A percentile compares a stretch with the other conserved stretches of the same genome.
These are phyloP conservation scores for Lasioglossum lativentre DNA, from an alignment of 2,888 invertebrate species.

Conservation along the genomic window DNA sequence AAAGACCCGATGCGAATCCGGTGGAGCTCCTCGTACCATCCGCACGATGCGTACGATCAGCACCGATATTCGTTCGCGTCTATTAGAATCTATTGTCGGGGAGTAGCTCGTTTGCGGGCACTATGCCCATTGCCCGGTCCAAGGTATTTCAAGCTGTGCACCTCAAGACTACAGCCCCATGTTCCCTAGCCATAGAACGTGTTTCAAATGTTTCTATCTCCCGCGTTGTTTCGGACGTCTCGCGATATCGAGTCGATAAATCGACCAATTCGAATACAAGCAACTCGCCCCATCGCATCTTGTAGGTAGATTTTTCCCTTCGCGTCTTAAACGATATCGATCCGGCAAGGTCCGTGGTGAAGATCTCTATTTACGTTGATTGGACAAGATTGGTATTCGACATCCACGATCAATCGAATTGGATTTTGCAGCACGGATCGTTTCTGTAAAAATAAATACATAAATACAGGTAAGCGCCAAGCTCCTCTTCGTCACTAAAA, in stretches of 20 bases:
- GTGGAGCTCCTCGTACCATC: not conserved
- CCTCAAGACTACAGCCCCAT: not conserved
- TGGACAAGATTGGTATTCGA: not conserved
- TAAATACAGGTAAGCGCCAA: not conserved
- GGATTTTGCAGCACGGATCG: not conserved
- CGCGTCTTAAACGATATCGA: no score
- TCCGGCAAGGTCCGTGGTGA: not conserved
- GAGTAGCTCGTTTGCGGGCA: slow-evolving; percentile 67
- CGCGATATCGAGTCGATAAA: not conserved
- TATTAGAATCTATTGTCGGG: slow-evolving; percentile 42
- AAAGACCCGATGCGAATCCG: not conserved
- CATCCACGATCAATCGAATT: not conserved
- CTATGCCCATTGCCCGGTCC: slow-evolving; percentile 73
- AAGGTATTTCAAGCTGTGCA: slow-evolving; percentile 74
- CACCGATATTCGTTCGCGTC: not conserved
- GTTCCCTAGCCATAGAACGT: not conserved
- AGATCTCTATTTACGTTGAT: not conserved
- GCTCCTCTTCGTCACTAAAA: no score
- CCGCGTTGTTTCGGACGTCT: not conserved
- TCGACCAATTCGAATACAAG: no score
- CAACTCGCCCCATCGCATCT: no score
- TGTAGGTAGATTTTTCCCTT: no score
- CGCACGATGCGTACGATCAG: not conserved
- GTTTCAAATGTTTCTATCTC: not conserved
- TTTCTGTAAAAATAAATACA: no score